Base-by-base conservation (phyloP, 2,888 invertebrate genomes). In the Malthinus seriepunctatus region DNA sequence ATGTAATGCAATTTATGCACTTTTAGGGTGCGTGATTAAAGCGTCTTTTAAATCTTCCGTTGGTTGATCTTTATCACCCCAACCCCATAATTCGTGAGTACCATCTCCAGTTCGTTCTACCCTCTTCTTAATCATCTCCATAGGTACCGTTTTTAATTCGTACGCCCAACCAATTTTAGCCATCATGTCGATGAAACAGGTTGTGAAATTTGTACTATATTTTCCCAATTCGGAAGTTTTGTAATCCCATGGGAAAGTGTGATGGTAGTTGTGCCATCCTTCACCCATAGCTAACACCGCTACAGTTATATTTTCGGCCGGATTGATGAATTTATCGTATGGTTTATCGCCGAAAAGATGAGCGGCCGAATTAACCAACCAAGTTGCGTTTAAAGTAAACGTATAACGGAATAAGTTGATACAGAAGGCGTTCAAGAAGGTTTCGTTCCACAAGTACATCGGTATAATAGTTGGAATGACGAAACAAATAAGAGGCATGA, bases 241-340 rank as follows among this genome's bases (percentile, higher is more conserved):
- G 82, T 93, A 93, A 73, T 93, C 92, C 87, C 90, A 90, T 5
- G 93, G 93, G 82, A 92, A 93, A 0, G 84, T 82, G 79, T 93
- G 93, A 73, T 93, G 93, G 77, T 91, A 93, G 77, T 93, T 93
- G 78, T 93, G 93, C 87, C 89, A 93, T 1, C 93, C 93, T 75
- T 91, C 90, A 0, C 90, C 91, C 51, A 89, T 77, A 0, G 89
- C 86, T 65, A 88, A 79, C 0, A 89, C 63, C 0, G 90, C 81
- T 0, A 92, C 91, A 0, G 83, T 78, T 31, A 83, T 76, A 72
- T 90, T 91, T 73, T 93, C 86, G 0, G 87, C 79, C 0, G 93
- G 91, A 71, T 87, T 88, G 71, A 93, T 88, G 79, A 72, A 75
- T 82, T 82, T 86, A 77, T 94, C 90, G 73, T 90, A 90, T 10